Conservation (phyloP, 2,888 invertebrate species). For the Andrena haemorrhoa region DNA sequence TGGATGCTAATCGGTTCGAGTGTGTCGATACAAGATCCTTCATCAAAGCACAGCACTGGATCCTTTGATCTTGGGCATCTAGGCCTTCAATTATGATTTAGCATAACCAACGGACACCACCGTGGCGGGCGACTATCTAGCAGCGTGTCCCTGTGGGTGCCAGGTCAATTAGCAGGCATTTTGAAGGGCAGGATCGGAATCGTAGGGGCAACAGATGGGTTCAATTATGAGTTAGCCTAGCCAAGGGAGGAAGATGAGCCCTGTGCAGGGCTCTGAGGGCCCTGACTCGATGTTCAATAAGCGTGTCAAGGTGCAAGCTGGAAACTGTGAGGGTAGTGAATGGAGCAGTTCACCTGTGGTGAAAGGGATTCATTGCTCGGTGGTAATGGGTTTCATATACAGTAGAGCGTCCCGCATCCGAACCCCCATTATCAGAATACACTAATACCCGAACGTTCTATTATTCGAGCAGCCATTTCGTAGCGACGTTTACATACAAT, state of each 20-base stretch:
- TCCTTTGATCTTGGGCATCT: conserved; percentile 64
- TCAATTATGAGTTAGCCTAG: not conserved
- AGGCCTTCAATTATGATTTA: conserved; percentile 57
- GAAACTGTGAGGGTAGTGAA: no score
- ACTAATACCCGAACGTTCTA: no score
- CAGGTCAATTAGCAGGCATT: conserved; percentile 14
- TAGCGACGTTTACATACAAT: no score
- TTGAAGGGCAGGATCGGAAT: not conserved
- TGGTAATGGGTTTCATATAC: no score
- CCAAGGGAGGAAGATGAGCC: not conserved
- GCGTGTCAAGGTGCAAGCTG: no score
- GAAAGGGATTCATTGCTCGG: no score
- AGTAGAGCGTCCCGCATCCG: no score
- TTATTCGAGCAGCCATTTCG: no score
- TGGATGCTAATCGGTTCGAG: conserved; percentile 65
- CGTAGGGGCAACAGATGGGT: not conserved
- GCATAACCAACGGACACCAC: conserved; percentile 31
- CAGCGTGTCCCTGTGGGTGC: not conserved
- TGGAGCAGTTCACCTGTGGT: no score
- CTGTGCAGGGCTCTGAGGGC: not conserved
- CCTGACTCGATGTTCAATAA: not conserved
- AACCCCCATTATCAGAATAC: no score
- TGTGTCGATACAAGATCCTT: conserved; percentile 60
- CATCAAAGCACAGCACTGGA: conserved; percentile 57
- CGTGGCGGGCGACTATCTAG: not conserved